Evolutionary conservation across 2,113 vertebrate genomes (phyloP), one percentile per base, ranked within the genome.

Genomic region (Sylvia atricapilla): DNA sequence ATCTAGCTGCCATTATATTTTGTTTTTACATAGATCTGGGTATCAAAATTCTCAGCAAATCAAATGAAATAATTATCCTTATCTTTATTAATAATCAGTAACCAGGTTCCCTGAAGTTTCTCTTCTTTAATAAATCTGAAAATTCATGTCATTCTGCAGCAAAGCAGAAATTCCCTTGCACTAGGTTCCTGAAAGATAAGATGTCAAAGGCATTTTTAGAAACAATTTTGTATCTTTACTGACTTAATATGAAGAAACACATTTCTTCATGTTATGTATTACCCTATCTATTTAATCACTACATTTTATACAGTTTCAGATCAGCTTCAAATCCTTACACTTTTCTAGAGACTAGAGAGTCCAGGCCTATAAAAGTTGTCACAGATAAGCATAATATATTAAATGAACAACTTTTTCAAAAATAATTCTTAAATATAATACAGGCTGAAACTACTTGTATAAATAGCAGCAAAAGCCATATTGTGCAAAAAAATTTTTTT

Each of bases 21-120:
- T 84, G 4, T 18, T 82, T 92, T 92, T 44, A 6, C 21, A 52
- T 46, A 41, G 6, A 47, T 67, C 27, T 59, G 10, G 74, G 59
- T 81, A 75, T 81, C 89, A 77, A 88, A 23, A 74, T 86, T 77
- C 46, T 79, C 24, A 73, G 16, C 14, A 90, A 85, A 85, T 90
- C 30, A 70, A 49, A 90, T 21, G 2, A 93, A 84, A 69, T 39
- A 0, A 44, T 90, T 86, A 47, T 74, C n/a, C 74, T 77, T 93
- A 77, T 89, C 43, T 82, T 53, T 91, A 87, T 74, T 91, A 93
- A 70, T 59, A 59, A 82, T 27, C 24, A 84, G 17, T 66, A 68
- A 83, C 53, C 19, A 62, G 15, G 30, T 47, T 84, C 25, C 53
- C 76, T 86, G 67, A 55, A 80, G 35, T 46, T 90, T 69, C n/a